phyloP scores from a whole-genome alignment of 1,140 invertebrate species.

The Tetragonula clypearis region DNA sequence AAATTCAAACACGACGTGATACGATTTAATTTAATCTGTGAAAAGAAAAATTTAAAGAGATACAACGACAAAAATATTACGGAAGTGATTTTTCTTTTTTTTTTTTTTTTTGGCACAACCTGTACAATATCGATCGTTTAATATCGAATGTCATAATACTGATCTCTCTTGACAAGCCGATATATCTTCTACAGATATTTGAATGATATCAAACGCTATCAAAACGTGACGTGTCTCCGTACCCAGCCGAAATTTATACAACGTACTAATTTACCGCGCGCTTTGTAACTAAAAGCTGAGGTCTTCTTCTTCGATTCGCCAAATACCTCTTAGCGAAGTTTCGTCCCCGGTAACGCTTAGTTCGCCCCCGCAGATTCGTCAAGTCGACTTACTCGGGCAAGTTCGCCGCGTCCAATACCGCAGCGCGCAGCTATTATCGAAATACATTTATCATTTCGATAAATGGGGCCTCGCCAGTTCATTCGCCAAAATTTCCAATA shows the following conservation, averaged over 20 bases:
- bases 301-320: slow-evolving; percentile 1
- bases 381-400: not conserved
- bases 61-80: too few species aligned
- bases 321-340: slow-evolving; percentile 17
- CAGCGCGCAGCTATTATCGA: not conserved
- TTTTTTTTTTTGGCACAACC: too few species aligned
- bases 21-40: too few species aligned
- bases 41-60: too few species aligned
- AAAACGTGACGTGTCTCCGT: too few species aligned
- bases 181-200: not conserved
- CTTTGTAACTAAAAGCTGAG: not conserved
- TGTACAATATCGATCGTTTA: too few species aligned
- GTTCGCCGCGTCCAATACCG: not conserved
- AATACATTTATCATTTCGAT: slow-evolving; percentile 25
- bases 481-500: not conserved
- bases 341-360: not conserved
- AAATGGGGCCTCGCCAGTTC: not conserved
- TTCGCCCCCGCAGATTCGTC: not conserved
- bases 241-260: not conserved
- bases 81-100: too few species aligned
- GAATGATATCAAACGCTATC: not conserved
- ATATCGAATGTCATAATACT: too few species aligned
- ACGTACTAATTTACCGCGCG: not conserved
- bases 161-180: too few species aligned
- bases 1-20: too few species aligned